These are phyloP conservation scores for Xyrichtys novacula DNA, from an alignment of 2,797 vertebrate species.

Conservation along the genomic window DNA sequence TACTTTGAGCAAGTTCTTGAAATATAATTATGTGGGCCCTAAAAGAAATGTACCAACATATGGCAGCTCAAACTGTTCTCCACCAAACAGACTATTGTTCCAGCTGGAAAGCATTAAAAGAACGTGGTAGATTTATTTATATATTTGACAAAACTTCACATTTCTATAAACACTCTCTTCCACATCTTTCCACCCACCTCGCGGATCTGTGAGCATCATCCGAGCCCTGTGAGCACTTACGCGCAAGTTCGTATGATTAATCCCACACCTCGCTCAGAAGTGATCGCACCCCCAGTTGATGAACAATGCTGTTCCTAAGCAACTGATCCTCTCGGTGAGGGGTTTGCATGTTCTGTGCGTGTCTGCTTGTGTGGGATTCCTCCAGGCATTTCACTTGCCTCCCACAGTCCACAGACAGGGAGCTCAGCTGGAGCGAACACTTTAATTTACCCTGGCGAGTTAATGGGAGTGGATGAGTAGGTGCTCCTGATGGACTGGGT, in stretches of 20 bases:
- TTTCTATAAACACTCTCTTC: neutral
- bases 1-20: neutral
- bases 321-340: slow-evolving; percentile 63
- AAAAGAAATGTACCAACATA: neutral
- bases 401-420: slow-evolving; percentile 57
- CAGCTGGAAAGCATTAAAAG: neutral
- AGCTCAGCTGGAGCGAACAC: slow-evolving; percentile 45
- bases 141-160: neutral
- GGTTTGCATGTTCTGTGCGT: slow-evolving; percentile 63
- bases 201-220: slow-evolving; percentile 23
- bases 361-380: slow-evolving; percentile 62
- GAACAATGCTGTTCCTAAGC: slow-evolving; percentile 77
- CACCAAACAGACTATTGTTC: neutral
- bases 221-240: slow-evolving; percentile 32
- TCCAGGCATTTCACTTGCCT: slow-evolving; percentile 55
- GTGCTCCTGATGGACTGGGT: slow-evolving; percentile 45
- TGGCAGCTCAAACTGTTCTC: no score
- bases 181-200: slow-evolving; percentile 62
- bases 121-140: neutral
- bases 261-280: slow-evolving; percentile 59
- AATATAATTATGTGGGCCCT: neutral
- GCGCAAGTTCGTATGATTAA: slow-evolving; percentile 53
- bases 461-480: slow-evolving; percentile 32
- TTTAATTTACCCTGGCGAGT: slow-evolving; percentile 44
- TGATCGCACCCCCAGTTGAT: slow-evolving; percentile 68